Percentiles rank a stretch among this genome's conserved stretches.
Conservation (phyloP, 2,797 vertebrate species). For the Anas flavirostris region DNA sequence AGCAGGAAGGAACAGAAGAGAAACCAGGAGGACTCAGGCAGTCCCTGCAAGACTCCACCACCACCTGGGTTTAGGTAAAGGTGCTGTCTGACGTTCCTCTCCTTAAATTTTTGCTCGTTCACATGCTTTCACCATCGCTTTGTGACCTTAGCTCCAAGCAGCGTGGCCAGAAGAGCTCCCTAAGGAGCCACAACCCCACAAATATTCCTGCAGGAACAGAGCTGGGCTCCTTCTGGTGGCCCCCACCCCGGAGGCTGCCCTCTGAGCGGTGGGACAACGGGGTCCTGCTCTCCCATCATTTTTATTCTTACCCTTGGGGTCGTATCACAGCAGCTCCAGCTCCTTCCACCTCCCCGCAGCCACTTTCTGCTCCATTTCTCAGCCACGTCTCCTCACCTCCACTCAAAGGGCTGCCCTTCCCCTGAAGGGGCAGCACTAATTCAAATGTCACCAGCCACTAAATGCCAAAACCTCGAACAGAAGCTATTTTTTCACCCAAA, state of each 20-base stretch:
- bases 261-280: fast-evolving
- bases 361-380: background rate
- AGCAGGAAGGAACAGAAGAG: background rate
- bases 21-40: background rate
- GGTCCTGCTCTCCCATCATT: background rate
- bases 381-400: no score
- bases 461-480: fast-evolving
- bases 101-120: background rate
- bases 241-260: background rate
- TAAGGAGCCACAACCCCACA: background rate
- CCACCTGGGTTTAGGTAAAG: fast-evolving
- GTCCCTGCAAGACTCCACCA: background rate
- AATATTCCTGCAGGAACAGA: background rate
- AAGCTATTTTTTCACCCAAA: background rate
- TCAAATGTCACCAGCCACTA: background rate
- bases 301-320: fast-evolving
- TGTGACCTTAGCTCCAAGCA: background rate
- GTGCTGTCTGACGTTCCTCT: background rate
- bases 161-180: fast-evolving
- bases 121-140: background rate
- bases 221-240: background rate
- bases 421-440: background rate
- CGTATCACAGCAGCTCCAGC: background rate
- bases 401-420: background rate
- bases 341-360: background rate